These are phyloP conservation scores for Macquaria ambigua DNA, from an alignment of 2,113 vertebrate genomes.

Conservation along the genomic window DNA sequence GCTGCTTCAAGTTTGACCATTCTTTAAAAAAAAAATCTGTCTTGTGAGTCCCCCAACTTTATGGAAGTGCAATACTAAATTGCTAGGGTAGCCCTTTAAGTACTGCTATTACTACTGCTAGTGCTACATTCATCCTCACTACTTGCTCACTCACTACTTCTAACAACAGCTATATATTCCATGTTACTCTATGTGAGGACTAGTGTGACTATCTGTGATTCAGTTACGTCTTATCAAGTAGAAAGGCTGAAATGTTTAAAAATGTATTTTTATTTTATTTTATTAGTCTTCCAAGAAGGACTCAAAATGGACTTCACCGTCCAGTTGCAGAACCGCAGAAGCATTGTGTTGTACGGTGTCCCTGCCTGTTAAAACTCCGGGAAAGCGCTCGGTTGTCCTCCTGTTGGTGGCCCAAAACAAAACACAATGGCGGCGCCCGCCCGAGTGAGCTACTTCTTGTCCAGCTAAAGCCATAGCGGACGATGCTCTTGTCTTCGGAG, in stretches of 20 bases:
- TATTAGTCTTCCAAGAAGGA: slow-evolving; percentile 3
- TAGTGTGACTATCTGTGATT: neutral
- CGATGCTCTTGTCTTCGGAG: too few species aligned
- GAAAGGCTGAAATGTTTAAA: neutral
- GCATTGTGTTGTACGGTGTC: neutral
- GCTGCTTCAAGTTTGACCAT: neutral
- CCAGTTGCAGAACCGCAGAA: neutral
- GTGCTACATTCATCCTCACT: neutral
- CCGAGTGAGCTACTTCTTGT: rapidly evolving
- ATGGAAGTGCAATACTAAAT: neutral
- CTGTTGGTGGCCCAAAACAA: neutral
- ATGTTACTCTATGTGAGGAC: neutral
- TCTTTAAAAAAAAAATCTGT: neutral
- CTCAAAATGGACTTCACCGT: rapidly evolving
- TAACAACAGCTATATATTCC: neutral
- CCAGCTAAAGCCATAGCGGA: too few species aligned
- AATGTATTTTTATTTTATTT: neutral
- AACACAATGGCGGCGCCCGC: slow-evolving; percentile 23
- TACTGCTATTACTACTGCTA: neutral
- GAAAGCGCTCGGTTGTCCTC: slow-evolving; percentile 44
- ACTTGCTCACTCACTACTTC: neutral
- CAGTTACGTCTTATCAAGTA: too few species aligned
- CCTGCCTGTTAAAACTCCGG: slow-evolving; percentile 48
- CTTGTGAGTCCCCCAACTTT: neutral
- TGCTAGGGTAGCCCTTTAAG: neutral